A percentile compares a stretch with the other conserved stretches of the same genome.
Conservation (phyloP, 2,113 vertebrate species). For the Hemichromis elongatus region DNA sequence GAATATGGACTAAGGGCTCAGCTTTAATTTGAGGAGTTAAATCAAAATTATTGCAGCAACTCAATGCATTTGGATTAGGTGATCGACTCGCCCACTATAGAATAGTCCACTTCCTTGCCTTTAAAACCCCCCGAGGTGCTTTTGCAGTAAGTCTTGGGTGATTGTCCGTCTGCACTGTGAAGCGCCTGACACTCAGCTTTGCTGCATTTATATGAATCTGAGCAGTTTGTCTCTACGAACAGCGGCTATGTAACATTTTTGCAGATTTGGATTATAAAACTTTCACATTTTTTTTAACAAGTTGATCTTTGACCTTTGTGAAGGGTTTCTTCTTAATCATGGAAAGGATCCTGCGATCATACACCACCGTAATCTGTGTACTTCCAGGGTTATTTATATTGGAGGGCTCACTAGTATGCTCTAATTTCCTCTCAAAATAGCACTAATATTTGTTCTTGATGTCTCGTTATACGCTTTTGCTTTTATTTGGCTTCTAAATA, state of each 20-base stretch:
- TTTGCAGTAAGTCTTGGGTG: not conserved
- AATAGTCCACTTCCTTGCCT: not conserved
- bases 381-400: not conserved
- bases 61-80: not conserved
- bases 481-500: not conserved
- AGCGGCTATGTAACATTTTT: not conserved
- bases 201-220: not conserved
- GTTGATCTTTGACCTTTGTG: not conserved
- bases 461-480: not conserved
- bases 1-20: not conserved
- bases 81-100: not conserved
- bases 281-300: not conserved
- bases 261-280: not conserved
- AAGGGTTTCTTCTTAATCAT: not conserved
- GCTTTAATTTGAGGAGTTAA: not conserved
- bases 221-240: not conserved
- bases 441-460: not conserved
- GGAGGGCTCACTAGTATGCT: not conserved
- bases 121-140: not conserved
- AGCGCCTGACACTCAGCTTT: not conserved
- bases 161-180: too few relatives aligned
- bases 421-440: not conserved
- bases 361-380: not conserved
- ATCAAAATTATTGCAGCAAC: not conserved
- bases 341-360: not conserved